Evolutionary conservation across 2,888 invertebrate genomes (phyloP).

Genomic region (Resseliella maxima): DNA sequence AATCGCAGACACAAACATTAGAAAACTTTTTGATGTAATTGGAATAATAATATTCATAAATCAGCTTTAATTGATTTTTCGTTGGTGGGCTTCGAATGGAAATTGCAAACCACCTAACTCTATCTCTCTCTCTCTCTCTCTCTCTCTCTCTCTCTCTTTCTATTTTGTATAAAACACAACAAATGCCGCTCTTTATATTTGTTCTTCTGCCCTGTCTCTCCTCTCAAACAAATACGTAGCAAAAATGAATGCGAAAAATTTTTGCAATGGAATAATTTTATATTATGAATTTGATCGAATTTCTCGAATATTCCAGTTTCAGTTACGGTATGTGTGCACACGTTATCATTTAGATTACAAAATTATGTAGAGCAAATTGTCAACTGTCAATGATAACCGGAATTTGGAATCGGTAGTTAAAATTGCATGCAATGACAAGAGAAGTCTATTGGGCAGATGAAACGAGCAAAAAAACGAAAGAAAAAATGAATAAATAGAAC

Average conservation of each 20-base stretch:
- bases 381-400: constrained; percentile 2
- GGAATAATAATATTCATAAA: constrained; percentile 30
- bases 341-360: not conserved
- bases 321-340: not conserved
- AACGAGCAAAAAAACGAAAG: not conserved
- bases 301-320: not conserved
- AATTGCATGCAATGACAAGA: not conserved
- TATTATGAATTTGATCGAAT: not conserved
- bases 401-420: constrained; percentile 6
- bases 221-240: too few relatives aligned
- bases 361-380: constrained; percentile 22
- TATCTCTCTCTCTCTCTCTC: not conserved
- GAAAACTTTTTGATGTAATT: constrained; percentile 18
- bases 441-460: not conserved
- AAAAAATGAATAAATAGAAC: not conserved
- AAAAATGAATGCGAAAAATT: not conserved
- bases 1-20: not conserved
- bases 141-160: not conserved
- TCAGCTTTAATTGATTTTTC: constrained; percentile 33
- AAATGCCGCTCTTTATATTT: too few relatives aligned
- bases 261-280: too few relatives aligned
- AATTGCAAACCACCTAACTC: not conserved
- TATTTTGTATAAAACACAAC: too few relatives aligned
- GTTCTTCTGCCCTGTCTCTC: too few relatives aligned
- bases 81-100: not conserved